Evolutionary conservation across 1,140 invertebrate species (phyloP).

Genomic region (Araneus ventricosus): DNA sequence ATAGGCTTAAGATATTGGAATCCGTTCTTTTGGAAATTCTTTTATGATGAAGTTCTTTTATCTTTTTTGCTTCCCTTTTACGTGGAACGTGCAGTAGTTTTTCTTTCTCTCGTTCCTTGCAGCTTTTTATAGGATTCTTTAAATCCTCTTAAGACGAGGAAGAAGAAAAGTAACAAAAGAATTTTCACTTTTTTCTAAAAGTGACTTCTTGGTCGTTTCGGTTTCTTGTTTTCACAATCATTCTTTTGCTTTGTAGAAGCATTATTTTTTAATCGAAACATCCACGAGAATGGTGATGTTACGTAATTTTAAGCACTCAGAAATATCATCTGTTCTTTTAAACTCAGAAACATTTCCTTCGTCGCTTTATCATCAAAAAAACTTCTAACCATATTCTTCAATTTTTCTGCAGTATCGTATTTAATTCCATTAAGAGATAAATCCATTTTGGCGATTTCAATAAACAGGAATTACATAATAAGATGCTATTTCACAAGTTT

Average conservation of each 20-base stretch:
- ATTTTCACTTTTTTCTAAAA: constrained; percentile 15
- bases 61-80: not conserved
- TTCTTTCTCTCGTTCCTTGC: not conserved
- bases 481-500: too few species aligned
- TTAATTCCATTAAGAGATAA: too few species aligned
- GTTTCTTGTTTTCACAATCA: not conserved
- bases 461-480: too few species aligned
- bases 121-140: constrained; percentile 20
- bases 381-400: not conserved
- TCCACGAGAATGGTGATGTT: not conserved
- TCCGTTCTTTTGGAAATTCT: constrained; percentile 2
- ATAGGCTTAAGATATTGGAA: constrained; percentile 38
- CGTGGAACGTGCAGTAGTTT: not conserved
- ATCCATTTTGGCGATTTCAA: too few species aligned
- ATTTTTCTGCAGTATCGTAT: not conserved
- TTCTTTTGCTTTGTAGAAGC: not conserved
- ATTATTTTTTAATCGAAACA: not conserved
- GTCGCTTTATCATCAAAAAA: not conserved
- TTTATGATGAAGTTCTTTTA: constrained; percentile 1
- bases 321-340: not conserved
- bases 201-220: not conserved
- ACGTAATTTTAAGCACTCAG: not conserved
- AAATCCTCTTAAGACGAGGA: not conserved
- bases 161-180: not conserved
- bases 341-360: not conserved